These are phyloP conservation scores for Drosophila bunnanda DNA, from an alignment of 2,888 invertebrate genomes.

Conservation along the genomic window DNA sequence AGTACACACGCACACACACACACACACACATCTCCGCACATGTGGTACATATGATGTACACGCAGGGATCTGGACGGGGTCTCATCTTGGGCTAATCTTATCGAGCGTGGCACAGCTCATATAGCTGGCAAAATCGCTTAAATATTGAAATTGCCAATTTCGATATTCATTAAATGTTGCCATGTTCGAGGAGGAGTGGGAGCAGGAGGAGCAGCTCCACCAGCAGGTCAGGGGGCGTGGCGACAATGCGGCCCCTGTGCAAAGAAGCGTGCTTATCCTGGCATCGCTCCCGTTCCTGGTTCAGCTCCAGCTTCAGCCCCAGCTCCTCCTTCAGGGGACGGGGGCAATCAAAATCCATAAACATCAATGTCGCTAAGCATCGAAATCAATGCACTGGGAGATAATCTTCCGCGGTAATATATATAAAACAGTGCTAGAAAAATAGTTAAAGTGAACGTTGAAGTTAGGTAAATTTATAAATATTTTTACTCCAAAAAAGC, in stretches of 20 bases:
- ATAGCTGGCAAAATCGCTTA: slow-evolving; percentile 72
- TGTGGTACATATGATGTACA: slow-evolving; percentile 6
- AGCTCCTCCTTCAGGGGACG: background rate
- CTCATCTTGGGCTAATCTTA: slow-evolving; percentile 71
- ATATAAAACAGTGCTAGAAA: background rate
- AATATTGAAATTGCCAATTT: slow-evolving; percentile 78
- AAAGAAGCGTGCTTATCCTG: slow-evolving; percentile 71
- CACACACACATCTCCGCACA: background rate
- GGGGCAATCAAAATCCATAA: slow-evolving; percentile 75
- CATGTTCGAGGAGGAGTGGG: slow-evolving; percentile 13
- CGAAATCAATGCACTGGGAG: slow-evolving; percentile 36
- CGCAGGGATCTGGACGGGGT: slow-evolving; percentile 12
- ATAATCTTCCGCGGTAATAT: background rate
- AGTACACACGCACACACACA: slow-evolving; percentile 24
- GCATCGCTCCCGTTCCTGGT: slow-evolving; percentile 57
- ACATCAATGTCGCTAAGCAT: slow-evolving; percentile 74
- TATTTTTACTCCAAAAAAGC: background rate
- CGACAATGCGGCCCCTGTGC: slow-evolving; percentile 43
- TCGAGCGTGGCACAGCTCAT: slow-evolving; percentile 75
- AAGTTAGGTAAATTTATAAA: background rate
- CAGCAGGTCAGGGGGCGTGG: slow-evolving; percentile 2
- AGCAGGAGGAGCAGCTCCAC: no score
- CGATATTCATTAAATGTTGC: slow-evolving; percentile 74
- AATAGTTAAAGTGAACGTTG: accelerated
- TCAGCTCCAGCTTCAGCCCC: background rate